Base-by-base conservation (phyloP, 2,888 invertebrate species). In the Meiosimyza platycephala region DNA sequence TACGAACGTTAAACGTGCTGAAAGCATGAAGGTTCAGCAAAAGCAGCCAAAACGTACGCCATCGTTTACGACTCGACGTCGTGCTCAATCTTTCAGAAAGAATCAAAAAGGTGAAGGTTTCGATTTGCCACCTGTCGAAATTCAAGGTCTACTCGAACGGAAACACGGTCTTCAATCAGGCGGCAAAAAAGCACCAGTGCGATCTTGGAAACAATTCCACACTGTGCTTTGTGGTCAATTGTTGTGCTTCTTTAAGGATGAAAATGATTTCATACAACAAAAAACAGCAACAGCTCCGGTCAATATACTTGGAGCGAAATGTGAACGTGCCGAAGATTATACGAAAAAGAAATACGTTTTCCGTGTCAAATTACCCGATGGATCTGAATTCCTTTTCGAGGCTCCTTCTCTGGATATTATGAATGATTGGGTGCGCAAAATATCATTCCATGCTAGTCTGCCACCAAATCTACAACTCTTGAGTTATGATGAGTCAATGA, bases 181-280 rank as follows among this genome's bases (percentile, higher is more conserved):
- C 12, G 97, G 97, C 16, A 97, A 97, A 88, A 93, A 95, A 78
- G 97, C 99, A 0, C 94, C 98, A 0, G 95, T 98, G 6, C 90
- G 99, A 6, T 95, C 97, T 0, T 99, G 99, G 99, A 97, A 98
- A 82, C 92, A 91, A 71, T 96, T 95, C 89, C 96, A 98, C 88
- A 94, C 96, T 0, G 98, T 98, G 71, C 90, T 99, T 33, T 99
- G 98, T 85, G 99, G 99, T 0, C 99, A 99, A 85, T 89, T 98
- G 80, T 89, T 99, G 69, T 98, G 98, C 89, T 99, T 99, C 93
- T 99, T 99, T 90, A 94, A 97, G 84, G 97, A 98, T 85, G 94
- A 95, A 83, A 92, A 93, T 79, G 97, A 97, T 88, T 98, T 97
- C 88, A 90, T 92, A 75, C 92, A 92, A 78, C 94, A 95, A 81